Evolutionary conservation across 2,113 vertebrate genomes (phyloP).

Genomic region (Isichthys henryi): DNA sequence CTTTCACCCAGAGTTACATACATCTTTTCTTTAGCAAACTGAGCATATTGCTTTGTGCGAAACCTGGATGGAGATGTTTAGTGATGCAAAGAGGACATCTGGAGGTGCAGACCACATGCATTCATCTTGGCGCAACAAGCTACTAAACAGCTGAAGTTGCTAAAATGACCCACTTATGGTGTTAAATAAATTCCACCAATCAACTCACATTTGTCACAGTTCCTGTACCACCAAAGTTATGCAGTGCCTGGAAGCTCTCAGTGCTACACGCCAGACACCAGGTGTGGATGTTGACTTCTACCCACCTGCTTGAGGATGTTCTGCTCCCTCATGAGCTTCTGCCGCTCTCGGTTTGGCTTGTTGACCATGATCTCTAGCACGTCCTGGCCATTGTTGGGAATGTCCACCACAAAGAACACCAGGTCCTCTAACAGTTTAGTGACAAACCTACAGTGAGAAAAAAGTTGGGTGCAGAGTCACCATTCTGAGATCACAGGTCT

Average conservation of each 20-base stretch:
- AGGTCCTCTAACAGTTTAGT: constrained; percentile 92
- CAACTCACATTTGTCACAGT: background rate
- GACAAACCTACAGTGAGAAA: constrained; percentile 68
- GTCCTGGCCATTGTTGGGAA: constrained; percentile 92
- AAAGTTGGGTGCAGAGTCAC: background rate
- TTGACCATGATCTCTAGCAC: constrained; percentile 95
- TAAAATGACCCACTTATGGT: background rate
- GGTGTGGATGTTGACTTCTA: background rate
- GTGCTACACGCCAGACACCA: background rate
- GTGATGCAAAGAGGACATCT: background rate
- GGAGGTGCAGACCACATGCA: background rate
- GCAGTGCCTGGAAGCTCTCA: background rate
- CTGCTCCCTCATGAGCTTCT: constrained; percentile 97
- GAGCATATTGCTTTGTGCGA: background rate
- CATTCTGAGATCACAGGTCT: background rate
- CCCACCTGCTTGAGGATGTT: constrained; percentile 95
- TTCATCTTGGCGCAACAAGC: background rate
- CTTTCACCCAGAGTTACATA: background rate
- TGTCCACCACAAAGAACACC: constrained; percentile 96
- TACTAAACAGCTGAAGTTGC: background rate
- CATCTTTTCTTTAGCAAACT: background rate
- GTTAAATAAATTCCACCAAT: background rate
- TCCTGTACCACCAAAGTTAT: background rate
- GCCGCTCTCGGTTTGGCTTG: constrained; percentile 93
- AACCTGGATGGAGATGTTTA: background rate